phyloP scores from a whole-genome alignment of 2,797 vertebrate species.

The Smutsia temminckii region DNA sequence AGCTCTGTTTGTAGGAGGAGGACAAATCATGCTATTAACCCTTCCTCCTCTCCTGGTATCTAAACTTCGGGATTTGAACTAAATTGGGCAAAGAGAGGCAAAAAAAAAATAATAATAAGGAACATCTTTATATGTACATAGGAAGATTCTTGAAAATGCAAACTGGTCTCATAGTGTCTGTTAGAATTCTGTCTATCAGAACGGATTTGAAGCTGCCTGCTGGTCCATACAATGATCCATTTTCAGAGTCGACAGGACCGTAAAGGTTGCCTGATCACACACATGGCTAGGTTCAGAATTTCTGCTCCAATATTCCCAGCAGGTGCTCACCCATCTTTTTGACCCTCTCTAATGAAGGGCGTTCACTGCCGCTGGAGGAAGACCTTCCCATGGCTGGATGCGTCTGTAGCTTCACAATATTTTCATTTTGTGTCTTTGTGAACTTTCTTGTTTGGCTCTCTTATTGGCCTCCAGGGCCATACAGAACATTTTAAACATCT shows the following conservation, averaged over 20 bases:
- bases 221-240: not conserved
- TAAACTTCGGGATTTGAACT: not conserved
- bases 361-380: not conserved
- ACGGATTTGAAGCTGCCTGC: not conserved
- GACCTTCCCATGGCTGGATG: not conserved
- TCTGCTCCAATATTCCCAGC: not conserved
- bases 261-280: not conserved
- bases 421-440: not conserved
- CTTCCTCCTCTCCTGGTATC: not conserved
- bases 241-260: not conserved
- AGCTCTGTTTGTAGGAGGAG: not conserved
- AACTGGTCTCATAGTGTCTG: not conserved
- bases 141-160: constrained; percentile 23
- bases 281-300: not conserved
- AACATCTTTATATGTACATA: not conserved
- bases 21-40: not conserved
- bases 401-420: not conserved
- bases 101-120: not conserved
- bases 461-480: not conserved
- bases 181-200: not conserved
- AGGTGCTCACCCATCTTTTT: not conserved
- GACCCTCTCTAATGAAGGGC: not conserved
- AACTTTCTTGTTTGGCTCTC: not conserved
- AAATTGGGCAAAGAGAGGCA: not conserved
- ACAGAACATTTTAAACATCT: not conserved